phyloP scores from a whole-genome alignment of 2,797 vertebrate genomes.

The Brachymystax lenok region DNA sequence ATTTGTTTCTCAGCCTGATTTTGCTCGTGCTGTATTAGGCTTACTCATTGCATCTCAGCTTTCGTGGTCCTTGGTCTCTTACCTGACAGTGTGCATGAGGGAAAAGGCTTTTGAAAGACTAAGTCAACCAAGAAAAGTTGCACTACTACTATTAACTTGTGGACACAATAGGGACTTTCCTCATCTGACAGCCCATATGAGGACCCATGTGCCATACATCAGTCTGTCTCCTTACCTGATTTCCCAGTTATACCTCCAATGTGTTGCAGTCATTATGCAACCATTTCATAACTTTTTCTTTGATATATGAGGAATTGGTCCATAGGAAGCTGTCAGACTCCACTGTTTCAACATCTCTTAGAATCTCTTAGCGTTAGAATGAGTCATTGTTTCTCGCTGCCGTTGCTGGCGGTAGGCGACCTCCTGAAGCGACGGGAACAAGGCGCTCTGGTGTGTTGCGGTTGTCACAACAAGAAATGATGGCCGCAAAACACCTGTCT shows the following conservation, averaged over 20 bases:
- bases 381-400: slow-evolving; percentile 3
- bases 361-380: not conserved
- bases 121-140: not conserved
- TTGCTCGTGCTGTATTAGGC: not conserved
- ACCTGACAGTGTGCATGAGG: not conserved
- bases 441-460: not conserved
- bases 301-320: not conserved
- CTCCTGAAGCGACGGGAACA: not conserved
- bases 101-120: not conserved
- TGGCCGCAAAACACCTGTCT: not conserved
- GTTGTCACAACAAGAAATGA: not conserved
- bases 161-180: not conserved
- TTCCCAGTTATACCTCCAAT: not conserved
- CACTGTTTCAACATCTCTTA: slow-evolving; percentile 1
- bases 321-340: slow-evolving; percentile 4
- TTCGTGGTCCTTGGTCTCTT: not conserved
- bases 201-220: not conserved
- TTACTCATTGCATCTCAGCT: not conserved
- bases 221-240: not conserved
- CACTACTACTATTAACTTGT: not conserved
- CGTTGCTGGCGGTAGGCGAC: not conserved
- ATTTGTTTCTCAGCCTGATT: not conserved
- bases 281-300: not conserved
- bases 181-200: not conserved
- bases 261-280: not conserved